Evolutionary conservation across 2,888 invertebrate species (phyloP).

Genomic region (Dinocampus coccinellae): DNA sequence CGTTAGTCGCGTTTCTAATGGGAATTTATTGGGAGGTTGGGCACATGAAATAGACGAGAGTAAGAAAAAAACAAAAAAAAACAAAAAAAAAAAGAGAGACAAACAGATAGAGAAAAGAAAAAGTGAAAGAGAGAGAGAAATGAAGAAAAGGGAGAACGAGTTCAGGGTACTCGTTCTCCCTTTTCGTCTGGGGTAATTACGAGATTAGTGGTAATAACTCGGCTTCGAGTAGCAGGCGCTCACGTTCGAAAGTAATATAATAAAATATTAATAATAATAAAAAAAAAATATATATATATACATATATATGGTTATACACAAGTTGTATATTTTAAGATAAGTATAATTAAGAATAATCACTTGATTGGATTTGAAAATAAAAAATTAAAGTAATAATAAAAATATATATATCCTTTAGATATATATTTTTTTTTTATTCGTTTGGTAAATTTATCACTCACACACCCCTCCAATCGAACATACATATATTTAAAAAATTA

Average conservation of each 20-base stretch:
- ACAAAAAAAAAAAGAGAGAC: neutral
- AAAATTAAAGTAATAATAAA: neutral
- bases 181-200: conserved; percentile 50
- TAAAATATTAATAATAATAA: conserved; percentile 14
- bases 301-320: neutral
- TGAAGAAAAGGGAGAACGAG: neutral
- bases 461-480: neutral
- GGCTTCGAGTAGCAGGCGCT: conserved; percentile 33
- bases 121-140: neutral
- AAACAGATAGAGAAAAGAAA: neutral
- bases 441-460: conserved; percentile 9
- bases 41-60: conserved; percentile 21
- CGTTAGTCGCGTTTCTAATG: conserved; percentile 44
- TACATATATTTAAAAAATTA: neutral
- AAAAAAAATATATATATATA: neutral
- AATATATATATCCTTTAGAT: neutral
- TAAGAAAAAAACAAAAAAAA: neutral
- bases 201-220: conserved; percentile 56
- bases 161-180: conserved; percentile 30
- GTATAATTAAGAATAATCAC: conserved; percentile 62
- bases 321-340: conserved; percentile 53
- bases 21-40: conserved; percentile 44
- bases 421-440: conserved; percentile 8
- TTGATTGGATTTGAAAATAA: conserved; percentile 49
- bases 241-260: conserved; percentile 16